Conservation (phyloP, 2,113 vertebrate genomes). For the Semicossyphus pulcher region DNA sequence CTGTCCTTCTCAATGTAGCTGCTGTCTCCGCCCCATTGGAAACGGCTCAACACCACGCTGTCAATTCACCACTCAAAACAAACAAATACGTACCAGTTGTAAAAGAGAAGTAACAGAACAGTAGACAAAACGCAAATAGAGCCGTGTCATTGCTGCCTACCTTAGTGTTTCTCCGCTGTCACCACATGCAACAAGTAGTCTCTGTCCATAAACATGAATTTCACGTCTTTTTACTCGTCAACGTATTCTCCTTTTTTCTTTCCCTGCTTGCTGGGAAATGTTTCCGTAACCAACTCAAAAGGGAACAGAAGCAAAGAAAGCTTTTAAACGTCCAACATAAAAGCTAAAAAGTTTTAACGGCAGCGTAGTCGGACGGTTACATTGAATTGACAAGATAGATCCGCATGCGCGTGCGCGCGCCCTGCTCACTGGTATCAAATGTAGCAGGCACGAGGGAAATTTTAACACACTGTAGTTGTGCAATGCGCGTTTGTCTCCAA, state of each 20-base stretch:
- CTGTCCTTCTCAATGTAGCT: not conserved
- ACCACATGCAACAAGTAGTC: conserved; percentile 65
- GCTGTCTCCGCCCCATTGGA: conserved; percentile 51
- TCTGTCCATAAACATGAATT: conserved; percentile 1
- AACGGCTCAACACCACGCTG: conserved; percentile 38
- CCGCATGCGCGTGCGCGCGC: conserved; percentile 21
- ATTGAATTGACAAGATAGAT: conserved; percentile 21
- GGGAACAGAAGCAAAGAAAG: not conserved
- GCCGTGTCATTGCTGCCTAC: conserved; percentile 5
- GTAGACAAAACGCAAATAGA: not conserved
- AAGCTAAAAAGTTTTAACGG: not conserved
- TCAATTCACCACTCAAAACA: conserved; percentile 19
- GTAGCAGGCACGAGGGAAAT: conserved; percentile 24
- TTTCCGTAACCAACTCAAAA: not conserved
- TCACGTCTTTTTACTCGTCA: not conserved
- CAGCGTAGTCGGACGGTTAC: conserved; percentile 44
- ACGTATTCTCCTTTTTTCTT: not conserved
- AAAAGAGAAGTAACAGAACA: not conserved
- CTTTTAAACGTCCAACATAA: not conserved
- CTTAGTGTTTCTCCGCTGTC: conserved; percentile 37
- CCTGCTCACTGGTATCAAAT: conserved; percentile 39
- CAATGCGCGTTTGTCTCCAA: not conserved
- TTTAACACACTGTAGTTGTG: not conserved
- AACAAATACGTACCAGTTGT: not conserved
- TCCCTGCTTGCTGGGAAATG: not conserved